Evolutionary conservation across 1,140 invertebrate species (phyloP).

Genomic region (Helicoverpa armigera): DNA sequence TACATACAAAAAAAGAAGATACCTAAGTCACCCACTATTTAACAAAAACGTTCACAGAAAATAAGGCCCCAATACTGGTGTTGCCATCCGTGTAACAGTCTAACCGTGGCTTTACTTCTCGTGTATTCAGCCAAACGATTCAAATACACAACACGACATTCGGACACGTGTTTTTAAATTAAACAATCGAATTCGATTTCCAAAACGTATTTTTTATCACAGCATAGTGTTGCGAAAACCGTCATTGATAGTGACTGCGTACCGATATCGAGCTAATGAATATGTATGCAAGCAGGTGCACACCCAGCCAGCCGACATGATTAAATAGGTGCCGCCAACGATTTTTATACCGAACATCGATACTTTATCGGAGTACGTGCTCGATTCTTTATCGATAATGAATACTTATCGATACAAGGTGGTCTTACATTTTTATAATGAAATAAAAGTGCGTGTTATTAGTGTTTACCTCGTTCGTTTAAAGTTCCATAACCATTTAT

Average conservation of each 20-base stretch:
- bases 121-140: conserved; percentile 35
- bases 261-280: conserved; percentile 79
- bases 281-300: conserved; percentile 82
- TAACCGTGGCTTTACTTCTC: conserved; percentile 29
- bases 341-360: conserved; percentile 79
- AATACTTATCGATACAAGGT: conserved; percentile 50
- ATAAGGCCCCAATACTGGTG: background rate
- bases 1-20: background rate
- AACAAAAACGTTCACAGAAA: background rate
- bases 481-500: conserved; percentile 36
- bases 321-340: conserved; percentile 81
- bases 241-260: conserved; percentile 78
- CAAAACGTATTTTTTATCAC: conserved; percentile 53
- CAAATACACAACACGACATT: conserved; percentile 41
- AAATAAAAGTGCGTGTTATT: conserved; percentile 45
- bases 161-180: conserved; percentile 45
- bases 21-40: background rate
- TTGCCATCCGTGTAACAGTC: conserved; percentile 14
- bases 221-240: conserved; percentile 71
- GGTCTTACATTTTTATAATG: conserved; percentile 43
- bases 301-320: conserved; percentile 65
- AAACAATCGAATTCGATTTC: conserved; percentile 44
- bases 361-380: conserved; percentile 67
- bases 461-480: conserved; percentile 29
- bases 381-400: conserved; percentile 67